Percentiles rank a stretch among this genome's conserved stretches.
Evolutionary conservation across 2,797 vertebrate species (phyloP).

Genomic region (Rhinoraja longicauda): DNA sequence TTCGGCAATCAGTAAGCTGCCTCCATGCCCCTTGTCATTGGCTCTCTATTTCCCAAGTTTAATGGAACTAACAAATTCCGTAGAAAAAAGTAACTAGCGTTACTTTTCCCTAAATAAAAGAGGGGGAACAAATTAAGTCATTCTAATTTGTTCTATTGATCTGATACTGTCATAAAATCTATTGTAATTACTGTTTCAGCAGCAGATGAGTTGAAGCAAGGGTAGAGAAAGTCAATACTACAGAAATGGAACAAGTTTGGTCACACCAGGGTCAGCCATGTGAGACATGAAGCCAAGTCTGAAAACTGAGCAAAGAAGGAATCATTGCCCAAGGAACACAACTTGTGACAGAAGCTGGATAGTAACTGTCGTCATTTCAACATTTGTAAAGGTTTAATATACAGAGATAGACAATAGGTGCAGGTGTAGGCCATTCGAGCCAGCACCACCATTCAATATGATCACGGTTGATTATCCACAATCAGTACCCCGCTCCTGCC

Average conservation of each 20-base stretch:
- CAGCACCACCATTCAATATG: too few relatives aligned
- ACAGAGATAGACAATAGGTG: too few relatives aligned
- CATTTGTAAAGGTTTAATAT: background rate
- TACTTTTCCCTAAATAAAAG: too few relatives aligned
- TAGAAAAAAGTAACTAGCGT: background rate
- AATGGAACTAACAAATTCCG: background rate
- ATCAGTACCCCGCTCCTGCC: too few relatives aligned
- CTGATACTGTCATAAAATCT: background rate
- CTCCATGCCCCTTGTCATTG: too few relatives aligned
- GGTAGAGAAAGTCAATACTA: background rate
- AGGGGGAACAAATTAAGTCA: background rate
- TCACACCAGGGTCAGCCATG: background rate
- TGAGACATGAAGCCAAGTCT: background rate
- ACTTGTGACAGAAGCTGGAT: too few relatives aligned
- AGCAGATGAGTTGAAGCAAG: background rate
- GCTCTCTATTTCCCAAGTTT: too few relatives aligned
- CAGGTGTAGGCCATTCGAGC: too few relatives aligned
- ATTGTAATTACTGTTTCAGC: background rate
- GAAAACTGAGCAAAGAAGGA: background rate
- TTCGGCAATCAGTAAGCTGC: too few relatives aligned
- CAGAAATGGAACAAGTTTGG: background rate
- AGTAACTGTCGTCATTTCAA: background rate
- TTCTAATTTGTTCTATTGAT: background rate
- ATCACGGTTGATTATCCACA: too few relatives aligned
- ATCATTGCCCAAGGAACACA: background rate